phyloP scores from a whole-genome alignment of 2,113 vertebrate genomes.

The Tupaia tana region DNA sequence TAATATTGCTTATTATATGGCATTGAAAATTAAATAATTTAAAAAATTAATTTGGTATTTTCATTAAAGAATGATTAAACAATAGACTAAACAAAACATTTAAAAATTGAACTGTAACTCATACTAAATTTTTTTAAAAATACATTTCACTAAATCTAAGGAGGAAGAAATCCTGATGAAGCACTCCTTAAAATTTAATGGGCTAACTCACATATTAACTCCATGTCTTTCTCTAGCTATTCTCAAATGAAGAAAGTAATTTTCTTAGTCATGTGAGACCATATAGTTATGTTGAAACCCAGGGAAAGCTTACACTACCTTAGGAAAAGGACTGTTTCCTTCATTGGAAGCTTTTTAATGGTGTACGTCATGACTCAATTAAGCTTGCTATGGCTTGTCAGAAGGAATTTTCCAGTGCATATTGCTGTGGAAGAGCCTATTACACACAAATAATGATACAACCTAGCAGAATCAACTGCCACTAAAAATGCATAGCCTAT shows the following conservation, averaged over 20 bases:
- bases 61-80: conserved; percentile 72
- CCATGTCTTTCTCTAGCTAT: conserved; percentile 9
- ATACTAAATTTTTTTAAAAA: conserved; percentile 57
- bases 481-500: background rate
- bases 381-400: conserved; percentile 77
- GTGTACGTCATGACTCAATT: conserved; percentile 75
- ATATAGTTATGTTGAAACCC: conserved; percentile 6
- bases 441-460: conserved; percentile 49
- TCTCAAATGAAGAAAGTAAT: conserved; percentile 48
- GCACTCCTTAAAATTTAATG: conserved; percentile 61
- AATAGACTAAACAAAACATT: conserved; percentile 29
- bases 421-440: conserved; percentile 75
- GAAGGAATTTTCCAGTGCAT: conserved; percentile 80
- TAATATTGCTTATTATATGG: conserved; percentile 72
- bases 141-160: conserved; percentile 15
- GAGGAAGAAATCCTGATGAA: background rate
- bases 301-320: conserved; percentile 50
- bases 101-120: conserved; percentile 58
- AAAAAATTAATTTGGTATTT: conserved; percentile 51
- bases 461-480: conserved; percentile 34
- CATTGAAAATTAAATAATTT: conserved; percentile 74
- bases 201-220: conserved; percentile 46
- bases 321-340: conserved; percentile 58
- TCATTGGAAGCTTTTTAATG: conserved; percentile 64
- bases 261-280: conserved; percentile 33